Conservation (phyloP, 2,113 vertebrate species). For the Cephalopholis sonnerati region DNA sequence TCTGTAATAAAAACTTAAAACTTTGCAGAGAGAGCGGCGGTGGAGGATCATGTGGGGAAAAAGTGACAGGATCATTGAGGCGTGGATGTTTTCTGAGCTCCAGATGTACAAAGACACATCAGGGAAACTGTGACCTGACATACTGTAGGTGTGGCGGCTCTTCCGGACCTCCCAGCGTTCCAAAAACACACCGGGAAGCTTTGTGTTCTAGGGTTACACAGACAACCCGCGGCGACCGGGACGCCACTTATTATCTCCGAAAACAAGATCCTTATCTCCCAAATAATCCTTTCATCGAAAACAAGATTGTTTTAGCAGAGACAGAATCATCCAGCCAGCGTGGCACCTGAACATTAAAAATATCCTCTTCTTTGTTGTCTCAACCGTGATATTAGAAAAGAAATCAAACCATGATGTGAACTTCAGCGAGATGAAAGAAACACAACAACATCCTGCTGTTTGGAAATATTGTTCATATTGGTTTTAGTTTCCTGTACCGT, state of each 20-base stretch:
- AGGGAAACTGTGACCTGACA: neutral
- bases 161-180: slow-evolving; percentile 35
- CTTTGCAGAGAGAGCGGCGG: no score
- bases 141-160: neutral
- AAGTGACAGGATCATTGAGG: neutral
- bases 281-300: slow-evolving; percentile 22
- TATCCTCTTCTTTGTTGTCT: slow-evolving; percentile 25
- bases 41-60: no score
- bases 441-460: neutral
- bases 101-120: slow-evolving; percentile 12
- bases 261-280: slow-evolving; percentile 56
- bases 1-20: no score
- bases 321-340: neutral
- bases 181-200: slow-evolving; percentile 10
- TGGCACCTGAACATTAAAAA: slow-evolving; percentile 1
- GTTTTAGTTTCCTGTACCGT: neutral
- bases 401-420: neutral
- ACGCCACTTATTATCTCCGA: slow-evolving; percentile 53
- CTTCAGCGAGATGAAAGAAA: slow-evolving; percentile 22
- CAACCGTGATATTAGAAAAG: slow-evolving; percentile 4
- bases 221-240: slow-evolving; percentile 16
- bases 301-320: slow-evolving; percentile 5
- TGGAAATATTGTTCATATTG: slow-evolving; percentile 16
- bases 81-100: neutral
- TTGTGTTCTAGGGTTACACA: slow-evolving; percentile 15